Base-by-base conservation (phyloP, 2,113 vertebrate genomes). In the Lepus timidus region DNA sequence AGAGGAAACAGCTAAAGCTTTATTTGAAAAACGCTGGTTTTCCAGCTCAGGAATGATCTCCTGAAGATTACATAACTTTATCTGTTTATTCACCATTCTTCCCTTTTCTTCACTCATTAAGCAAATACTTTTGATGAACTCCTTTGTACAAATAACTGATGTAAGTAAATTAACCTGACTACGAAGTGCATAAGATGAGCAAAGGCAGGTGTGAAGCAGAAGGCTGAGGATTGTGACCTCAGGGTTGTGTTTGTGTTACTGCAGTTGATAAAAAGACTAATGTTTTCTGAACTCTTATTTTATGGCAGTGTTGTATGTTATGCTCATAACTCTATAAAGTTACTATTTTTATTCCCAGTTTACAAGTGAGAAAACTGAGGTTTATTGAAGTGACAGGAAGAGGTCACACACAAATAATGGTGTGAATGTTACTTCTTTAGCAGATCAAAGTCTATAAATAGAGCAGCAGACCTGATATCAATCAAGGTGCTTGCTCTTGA, bases 61-160 rank as follows among this genome's bases (percentile, higher is more conserved):
- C 7, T 76, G 65, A 93, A 64, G 8, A 61, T 58, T 61, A 52
- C 13, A 23, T 25, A 68, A 49, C 31, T 31, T 25, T 73, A 23
- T 62, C 65, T 58, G 11, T 71, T 80, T 67, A 81, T n/a, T 85
- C 17, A 85, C 16, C 25, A 70, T 88, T 36, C 27, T 31, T 75
- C 62, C 49, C 29, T 80, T 73, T 52, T 89, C 68, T 75, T 91
- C 20, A n/a, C 74, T 84, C 71, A 78, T 52, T 95, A 49, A 80
- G 33, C 36, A 88, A 88, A 49, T 64, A 65, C 20, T 85, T 92
- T 95, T 75, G 52, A 67, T 52, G 31, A 71, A 29, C 8, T 85
- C 29, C 39, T 62, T 84, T 11, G 33, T 93, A 27, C 33, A 95
- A 80, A n/a, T 79, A 31, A 86, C 3, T 80, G 25, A 67, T n/a